These are phyloP conservation scores for Cremastobaeus sp. DNA, from an alignment of 2,888 invertebrate genomes.

Conservation along the genomic window DNA sequence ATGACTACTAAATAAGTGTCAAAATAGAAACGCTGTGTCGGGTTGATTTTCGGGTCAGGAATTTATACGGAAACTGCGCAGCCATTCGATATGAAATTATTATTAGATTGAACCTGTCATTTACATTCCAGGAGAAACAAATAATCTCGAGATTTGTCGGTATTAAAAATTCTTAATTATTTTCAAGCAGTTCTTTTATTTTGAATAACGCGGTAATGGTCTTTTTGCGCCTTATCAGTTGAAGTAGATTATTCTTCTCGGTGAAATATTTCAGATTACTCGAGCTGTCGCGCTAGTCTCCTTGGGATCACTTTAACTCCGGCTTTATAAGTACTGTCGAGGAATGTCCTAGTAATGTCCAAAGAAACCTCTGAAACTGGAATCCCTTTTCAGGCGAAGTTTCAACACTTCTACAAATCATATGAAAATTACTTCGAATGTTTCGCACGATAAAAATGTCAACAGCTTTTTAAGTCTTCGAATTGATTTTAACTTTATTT, in stretches of 20 bases:
- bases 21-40: no score
- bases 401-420: background rate
- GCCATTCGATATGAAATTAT: no score
- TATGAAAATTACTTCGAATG: constrained; percentile 1
- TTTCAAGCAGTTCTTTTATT: no score
- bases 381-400: constrained; percentile 15
- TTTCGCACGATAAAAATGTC: background rate
- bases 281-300: constrained; percentile 14
- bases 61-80: no score
- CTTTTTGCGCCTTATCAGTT: background rate
- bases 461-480: background rate
- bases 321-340: constrained; percentile 9
- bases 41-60: no score
- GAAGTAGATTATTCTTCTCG: constrained; percentile 12
- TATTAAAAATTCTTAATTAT: no score
- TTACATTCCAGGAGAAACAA: no score
- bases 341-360: constrained; percentile 28
- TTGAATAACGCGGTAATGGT: background rate
- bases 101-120: no score
- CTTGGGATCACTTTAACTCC: constrained; percentile 16
- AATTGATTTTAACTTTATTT: no score
- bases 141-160: no score
- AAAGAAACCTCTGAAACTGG: constrained; percentile 20
- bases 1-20: background rate
- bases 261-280: constrained; percentile 13